phyloP scores from a whole-genome alignment of 2,888 invertebrate genomes.

The Fragum sueziense region DNA sequence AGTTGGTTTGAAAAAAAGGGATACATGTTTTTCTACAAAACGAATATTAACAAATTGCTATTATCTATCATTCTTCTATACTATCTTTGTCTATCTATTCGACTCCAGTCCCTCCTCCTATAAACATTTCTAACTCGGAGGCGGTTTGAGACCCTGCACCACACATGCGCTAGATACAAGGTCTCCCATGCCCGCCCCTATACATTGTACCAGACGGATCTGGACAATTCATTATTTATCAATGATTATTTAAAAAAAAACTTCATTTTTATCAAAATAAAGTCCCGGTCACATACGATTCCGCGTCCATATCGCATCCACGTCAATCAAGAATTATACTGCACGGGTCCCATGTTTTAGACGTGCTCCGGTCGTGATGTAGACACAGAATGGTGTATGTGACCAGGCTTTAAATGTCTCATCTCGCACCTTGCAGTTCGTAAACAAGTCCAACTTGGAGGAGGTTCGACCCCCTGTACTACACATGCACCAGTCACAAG shows the following conservation, averaged over 20 bases:
- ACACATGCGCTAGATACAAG: slow-evolving; percentile 42
- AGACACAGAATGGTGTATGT: too few relatives aligned
- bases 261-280: background rate
- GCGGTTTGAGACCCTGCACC: slow-evolving; percentile 17
- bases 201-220: slow-evolving; percentile 53
- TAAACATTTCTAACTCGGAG: background rate
- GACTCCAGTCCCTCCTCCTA: too few relatives aligned
- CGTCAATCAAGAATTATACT: background rate
- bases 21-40: too few relatives aligned
- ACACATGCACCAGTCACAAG: slow-evolving; percentile 40
- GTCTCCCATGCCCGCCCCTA: slow-evolving; percentile 39
- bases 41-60: too few relatives aligned
- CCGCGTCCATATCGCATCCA: background rate
- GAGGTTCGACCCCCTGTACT: slow-evolving; percentile 18
- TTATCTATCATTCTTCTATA: too few relatives aligned
- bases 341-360: too few relatives aligned
- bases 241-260: background rate
- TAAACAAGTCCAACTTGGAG: background rate
- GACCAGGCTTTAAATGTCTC: too few relatives aligned
- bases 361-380: too few relatives aligned
- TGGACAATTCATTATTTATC: background rate
- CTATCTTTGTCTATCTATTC: too few relatives aligned
- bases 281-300: too few relatives aligned
- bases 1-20: too few relatives aligned
- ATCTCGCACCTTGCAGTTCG: slow-evolving; percentile 14